Evolutionary conservation across 2,797 vertebrate species (phyloP), one percentile per base, ranked within the genome.

Genomic region (Galagoides demidoff): DNA sequence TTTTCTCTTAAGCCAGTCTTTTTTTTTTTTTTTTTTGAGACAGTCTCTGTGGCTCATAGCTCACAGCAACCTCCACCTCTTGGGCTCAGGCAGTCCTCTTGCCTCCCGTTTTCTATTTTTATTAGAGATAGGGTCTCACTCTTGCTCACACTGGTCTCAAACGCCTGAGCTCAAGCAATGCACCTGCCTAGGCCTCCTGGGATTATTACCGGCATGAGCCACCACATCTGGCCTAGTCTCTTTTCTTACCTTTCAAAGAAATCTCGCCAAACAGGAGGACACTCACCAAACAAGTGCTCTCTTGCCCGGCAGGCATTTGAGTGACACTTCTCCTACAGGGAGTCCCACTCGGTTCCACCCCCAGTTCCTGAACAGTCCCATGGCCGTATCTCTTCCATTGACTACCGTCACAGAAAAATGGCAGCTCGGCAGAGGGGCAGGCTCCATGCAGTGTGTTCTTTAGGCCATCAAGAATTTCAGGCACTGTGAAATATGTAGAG

Each of bases 211-310:
- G 45, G 11, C 45, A 49, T 49, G 45, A 49, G 45, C 45, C 45
- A 49, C 45, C 45, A 49, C 45, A 49, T 12, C 45, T 49, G 45
- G 45, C 45, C 45, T 49, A 49, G 45, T 49, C 45, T 49, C 45
- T 93, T 88, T 83, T 94, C 57, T 74, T 68, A 71, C 20, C 52
- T 89, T 83, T 90, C 77, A 92, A 85, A 88, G 92, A 88, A 95
- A 63, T 81, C 57, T 43, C 45, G 2, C 19, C 81, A 55, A 45
- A 79, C 79, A 90, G 43, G 17, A 71, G 31, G 66, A 59, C 3
- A 16, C 22, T 82, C 91, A 34, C 71, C 78, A 82, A 66, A 25
- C 37, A 73, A 96, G 22, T 66, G 52, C 57, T 61, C 31, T n/a
- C 82, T 45, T 52, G 11, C 22, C 10, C 6, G 9, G 87, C 90